phyloP scores from a whole-genome alignment of 2,888 invertebrate genomes.

The Campaea margaritaria region DNA sequence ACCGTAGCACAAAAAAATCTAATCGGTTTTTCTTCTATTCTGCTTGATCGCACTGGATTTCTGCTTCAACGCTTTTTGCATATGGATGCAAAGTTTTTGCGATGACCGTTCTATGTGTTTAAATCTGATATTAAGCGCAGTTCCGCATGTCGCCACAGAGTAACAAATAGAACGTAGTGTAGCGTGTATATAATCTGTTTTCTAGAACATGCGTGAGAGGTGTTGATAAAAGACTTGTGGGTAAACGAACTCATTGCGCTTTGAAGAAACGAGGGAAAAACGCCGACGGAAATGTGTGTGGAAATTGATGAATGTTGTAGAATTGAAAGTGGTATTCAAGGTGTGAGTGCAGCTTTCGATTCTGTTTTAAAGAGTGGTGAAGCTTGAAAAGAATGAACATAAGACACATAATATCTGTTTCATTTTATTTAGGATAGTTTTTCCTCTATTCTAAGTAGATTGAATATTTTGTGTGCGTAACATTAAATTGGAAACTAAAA shows the following conservation, averaged over 20 bases:
- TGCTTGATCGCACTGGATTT: constrained; percentile 17
- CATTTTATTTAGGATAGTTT: no score
- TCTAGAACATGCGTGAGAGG: constrained; percentile 26
- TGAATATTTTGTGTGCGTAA: no score
- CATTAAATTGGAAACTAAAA: neutral
- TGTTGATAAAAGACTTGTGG: constrained; percentile 12
- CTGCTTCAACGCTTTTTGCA: constrained; percentile 17
- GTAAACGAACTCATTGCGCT: constrained; percentile 6
- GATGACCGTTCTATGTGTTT: constrained; percentile 15
- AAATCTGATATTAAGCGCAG: constrained; percentile 18
- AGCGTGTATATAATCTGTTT: constrained; percentile 18
- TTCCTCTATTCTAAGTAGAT: no score
- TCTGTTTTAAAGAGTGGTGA: no score
- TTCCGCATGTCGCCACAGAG: constrained; percentile 7
- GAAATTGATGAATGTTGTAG: neutral
- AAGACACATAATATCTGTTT: no score
- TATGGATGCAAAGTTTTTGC: constrained; percentile 24
- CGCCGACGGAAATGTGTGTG: no score
- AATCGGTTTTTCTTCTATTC: constrained; percentile 12
- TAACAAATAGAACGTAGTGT: neutral
- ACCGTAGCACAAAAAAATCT: neutral
- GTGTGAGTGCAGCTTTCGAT: no score
- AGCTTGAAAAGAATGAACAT: no score
- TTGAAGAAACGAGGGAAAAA: neutral
- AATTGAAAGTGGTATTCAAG: neutral